Percentiles rank a stretch among this genome's conserved stretches.
These are phyloP conservation scores for Heliconius cydno DNA, from an alignment of 2,888 invertebrate genomes.

Conservation along the genomic window DNA sequence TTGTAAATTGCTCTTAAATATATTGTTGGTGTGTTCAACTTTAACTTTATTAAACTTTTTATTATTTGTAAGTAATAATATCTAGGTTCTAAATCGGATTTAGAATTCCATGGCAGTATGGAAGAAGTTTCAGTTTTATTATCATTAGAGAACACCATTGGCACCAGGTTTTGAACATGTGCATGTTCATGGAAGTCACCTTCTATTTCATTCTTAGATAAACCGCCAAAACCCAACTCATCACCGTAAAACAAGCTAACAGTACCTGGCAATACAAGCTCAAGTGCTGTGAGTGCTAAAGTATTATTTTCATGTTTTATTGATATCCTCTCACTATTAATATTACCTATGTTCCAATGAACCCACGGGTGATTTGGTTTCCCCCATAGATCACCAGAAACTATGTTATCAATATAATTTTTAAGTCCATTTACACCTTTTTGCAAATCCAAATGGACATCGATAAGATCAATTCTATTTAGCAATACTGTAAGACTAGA, in stretches of 20 bases:
- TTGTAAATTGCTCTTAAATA: slow-evolving; percentile 88
- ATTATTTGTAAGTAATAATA: slow-evolving; percentile 83
- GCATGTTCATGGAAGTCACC: slow-evolving; percentile 83
- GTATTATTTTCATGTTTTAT: slow-evolving; percentile 85
- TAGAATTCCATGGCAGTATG: slow-evolving; percentile 86
- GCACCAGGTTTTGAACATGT: slow-evolving; percentile 86
- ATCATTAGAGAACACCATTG: slow-evolving; percentile 86
- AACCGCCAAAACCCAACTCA: slow-evolving; percentile 89
- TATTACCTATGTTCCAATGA: slow-evolving; percentile 90
- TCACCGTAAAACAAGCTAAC: slow-evolving; percentile 96
- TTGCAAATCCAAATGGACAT: slow-evolving; percentile 85
- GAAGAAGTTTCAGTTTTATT: slow-evolving; percentile 63
- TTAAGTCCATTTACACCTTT: slow-evolving; percentile 84
- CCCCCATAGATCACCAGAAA: slow-evolving; percentile 84
- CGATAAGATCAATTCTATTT: slow-evolving; percentile 87
- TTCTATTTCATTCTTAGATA: slow-evolving; percentile 76
- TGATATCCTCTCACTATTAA: slow-evolving; percentile 84
- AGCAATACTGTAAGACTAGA: slow-evolving; percentile 84
- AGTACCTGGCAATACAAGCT: slow-evolving; percentile 92
- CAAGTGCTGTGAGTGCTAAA: slow-evolving; percentile 87
- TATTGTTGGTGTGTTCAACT: slow-evolving; percentile 87
- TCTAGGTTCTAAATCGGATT: slow-evolving; percentile 74
- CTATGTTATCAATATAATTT: slow-evolving; percentile 81
- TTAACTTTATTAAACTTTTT: slow-evolving; percentile 83
- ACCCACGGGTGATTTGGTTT: slow-evolving; percentile 89